Percentiles rank a stretch among this genome's conserved stretches.
Conservation (phyloP, 2,797 vertebrate species). For the Graptemys geographica region DNA sequence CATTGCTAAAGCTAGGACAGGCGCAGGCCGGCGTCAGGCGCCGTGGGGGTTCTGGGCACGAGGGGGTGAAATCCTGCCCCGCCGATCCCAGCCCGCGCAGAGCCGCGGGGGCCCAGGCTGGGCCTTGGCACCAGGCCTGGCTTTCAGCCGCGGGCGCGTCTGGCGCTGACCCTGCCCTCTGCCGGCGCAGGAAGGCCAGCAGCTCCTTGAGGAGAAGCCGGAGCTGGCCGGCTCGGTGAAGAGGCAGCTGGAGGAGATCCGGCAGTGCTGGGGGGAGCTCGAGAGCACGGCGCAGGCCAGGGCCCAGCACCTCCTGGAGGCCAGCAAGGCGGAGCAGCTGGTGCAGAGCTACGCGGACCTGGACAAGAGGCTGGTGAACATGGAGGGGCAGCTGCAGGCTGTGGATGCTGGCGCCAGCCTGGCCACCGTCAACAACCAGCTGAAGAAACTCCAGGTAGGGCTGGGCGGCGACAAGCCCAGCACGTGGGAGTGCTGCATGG, state of each 20-base stretch:
- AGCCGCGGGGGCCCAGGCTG: too few species aligned
- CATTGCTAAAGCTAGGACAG: too few species aligned
- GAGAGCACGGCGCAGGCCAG: slow-evolving; percentile 91
- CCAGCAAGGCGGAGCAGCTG: slow-evolving; percentile 89
- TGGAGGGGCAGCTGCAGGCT: slow-evolving; percentile 88
- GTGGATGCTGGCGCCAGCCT: slow-evolving; percentile 89
- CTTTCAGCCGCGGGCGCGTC: too few species aligned
- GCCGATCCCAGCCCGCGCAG: too few species aligned
- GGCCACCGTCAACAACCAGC: slow-evolving; percentile 90
- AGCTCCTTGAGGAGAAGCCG: slow-evolving; percentile 92
- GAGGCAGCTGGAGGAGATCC: slow-evolving; percentile 90
- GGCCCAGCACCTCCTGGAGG: slow-evolving; percentile 90
- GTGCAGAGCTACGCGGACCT: slow-evolving; percentile 90
- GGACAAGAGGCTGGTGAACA: slow-evolving; percentile 87
- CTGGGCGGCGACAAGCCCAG: too few species aligned
- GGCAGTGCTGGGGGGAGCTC: slow-evolving; percentile 92
- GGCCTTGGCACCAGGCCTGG: too few species aligned
- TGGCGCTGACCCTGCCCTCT: background rate
- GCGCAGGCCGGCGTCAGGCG: too few species aligned
- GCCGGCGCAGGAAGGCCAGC: slow-evolving; percentile 88
- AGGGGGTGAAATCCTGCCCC: background rate
- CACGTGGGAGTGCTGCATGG: too few species aligned
- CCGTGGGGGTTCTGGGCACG: background rate
- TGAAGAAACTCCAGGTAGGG: slow-evolving; percentile 91
- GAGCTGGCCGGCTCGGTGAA: slow-evolving; percentile 88